Percentiles rank a stretch among this genome's conserved stretches.
Conservation (phyloP, 2,113 vertebrate species). For the Melanostigma gelatinosum region DNA sequence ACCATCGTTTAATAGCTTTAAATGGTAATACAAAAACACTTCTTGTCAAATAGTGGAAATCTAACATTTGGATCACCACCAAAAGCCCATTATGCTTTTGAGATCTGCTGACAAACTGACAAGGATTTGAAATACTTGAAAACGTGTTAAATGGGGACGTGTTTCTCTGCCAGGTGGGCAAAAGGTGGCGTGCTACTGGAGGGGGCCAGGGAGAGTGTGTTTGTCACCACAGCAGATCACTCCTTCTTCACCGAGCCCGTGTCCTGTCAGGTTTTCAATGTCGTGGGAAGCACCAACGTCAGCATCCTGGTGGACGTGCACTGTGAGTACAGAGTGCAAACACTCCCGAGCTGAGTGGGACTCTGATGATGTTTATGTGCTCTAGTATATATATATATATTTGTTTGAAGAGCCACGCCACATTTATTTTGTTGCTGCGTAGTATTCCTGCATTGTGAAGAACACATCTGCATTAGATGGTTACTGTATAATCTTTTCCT, state of each 20-base stretch:
- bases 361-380: background rate
- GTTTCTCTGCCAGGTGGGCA: conserved; percentile 86
- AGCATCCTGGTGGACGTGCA: conserved; percentile 97
- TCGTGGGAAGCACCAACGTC: conserved; percentile 96
- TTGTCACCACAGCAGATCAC: conserved; percentile 92
- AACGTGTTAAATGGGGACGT: conserved; percentile 7
- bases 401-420: background rate
- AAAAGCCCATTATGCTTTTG: background rate
- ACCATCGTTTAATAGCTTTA: conserved; percentile 20
- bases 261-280: conserved; percentile 95
- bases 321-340: conserved; percentile 83
- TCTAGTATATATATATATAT: background rate
- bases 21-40: conserved; percentile 40
- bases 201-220: conserved; percentile 87
- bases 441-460: background rate
- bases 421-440: background rate
- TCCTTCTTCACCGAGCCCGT: conserved; percentile 98
- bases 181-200: conserved; percentile 92
- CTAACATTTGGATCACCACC: conserved; percentile 22
- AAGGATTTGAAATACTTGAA: background rate
- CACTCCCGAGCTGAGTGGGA: conserved; percentile 14
- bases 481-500: background rate
- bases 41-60: conserved; percentile 20
- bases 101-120: conserved; percentile 6
- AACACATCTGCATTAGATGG: background rate